phyloP scores from a whole-genome alignment of 2,888 invertebrate genomes.

The Flexamia atlantica region DNA sequence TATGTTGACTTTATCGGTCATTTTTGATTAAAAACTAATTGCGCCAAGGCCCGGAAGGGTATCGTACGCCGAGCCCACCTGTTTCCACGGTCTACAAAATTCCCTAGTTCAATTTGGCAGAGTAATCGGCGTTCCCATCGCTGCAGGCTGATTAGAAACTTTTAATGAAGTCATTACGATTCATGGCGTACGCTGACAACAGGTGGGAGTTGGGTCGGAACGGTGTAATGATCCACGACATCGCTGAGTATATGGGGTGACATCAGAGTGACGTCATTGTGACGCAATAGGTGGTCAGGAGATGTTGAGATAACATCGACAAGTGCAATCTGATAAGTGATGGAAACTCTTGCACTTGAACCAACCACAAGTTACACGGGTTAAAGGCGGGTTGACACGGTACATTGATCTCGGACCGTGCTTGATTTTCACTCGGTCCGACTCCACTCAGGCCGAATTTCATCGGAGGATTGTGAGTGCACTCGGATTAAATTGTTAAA shows the following conservation, averaged over 20 bases:
- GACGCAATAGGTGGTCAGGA: not conserved
- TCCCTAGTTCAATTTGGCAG: conserved; percentile 43
- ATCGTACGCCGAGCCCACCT: not conserved
- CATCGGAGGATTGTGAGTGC: too few relatives aligned
- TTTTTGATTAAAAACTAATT: conserved; percentile 55
- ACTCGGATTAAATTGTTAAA: too few relatives aligned
- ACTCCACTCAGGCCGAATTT: too few relatives aligned
- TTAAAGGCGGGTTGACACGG: too few relatives aligned
- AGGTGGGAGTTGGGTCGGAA: conserved; percentile 24
- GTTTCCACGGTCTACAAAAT: conserved; percentile 52
- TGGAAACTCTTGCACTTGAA: too few relatives aligned
- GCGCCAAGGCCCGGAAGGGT: conserved; percentile 25
- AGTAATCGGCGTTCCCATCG: conserved; percentile 16
- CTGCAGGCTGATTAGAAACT: conserved; percentile 33
- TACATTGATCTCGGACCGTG: too few relatives aligned
- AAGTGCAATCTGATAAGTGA: too few relatives aligned
- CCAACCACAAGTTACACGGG: too few relatives aligned
- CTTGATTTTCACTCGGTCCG: too few relatives aligned
- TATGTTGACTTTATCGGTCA: conserved; percentile 54
- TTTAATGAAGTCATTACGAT: conserved; percentile 57
- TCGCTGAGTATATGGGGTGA: not conserved
- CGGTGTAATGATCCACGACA: not conserved
- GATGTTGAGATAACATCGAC: not conserved
- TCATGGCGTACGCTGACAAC: conserved; percentile 42
- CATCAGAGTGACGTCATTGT: not conserved